A percentile compares a stretch with the other conserved stretches of the same genome.
Conservation (phyloP, 2,797 vertebrate species). For the Calcarius lapponicus region DNA sequence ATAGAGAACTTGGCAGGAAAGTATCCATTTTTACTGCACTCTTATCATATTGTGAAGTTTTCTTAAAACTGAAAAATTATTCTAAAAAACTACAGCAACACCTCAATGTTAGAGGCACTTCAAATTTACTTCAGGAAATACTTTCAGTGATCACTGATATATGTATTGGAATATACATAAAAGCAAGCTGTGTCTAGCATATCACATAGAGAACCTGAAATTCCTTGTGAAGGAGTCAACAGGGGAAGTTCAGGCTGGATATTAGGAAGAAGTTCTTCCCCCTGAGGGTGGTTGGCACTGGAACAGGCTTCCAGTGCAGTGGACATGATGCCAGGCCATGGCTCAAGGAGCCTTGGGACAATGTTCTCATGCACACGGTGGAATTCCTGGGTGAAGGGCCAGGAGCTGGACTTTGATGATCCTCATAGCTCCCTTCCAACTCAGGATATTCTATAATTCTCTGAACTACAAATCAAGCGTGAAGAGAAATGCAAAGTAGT, state of each 20-base stretch:
- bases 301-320: neutral
- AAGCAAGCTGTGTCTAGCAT: neutral
- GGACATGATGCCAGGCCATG: neutral
- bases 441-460: neutral
- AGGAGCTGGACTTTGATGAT: neutral
- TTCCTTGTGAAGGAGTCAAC: neutral
- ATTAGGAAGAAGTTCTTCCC: neutral
- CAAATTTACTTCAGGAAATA: neutral
- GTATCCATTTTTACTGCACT: neutral
- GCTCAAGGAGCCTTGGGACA: neutral
- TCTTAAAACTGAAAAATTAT: neutral
- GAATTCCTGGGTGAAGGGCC: neutral
- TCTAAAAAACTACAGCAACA: neutral
- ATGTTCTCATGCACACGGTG: accelerated
- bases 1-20: neutral
- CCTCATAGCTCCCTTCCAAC: neutral
- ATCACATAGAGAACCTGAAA: neutral
- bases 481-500: neutral
- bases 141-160: neutral
- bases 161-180: neutral
- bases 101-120: neutral
- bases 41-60: neutral
- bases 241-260: neutral
- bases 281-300: neutral
- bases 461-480: neutral